Conservation (phyloP, 1,140 invertebrate species). For the Paraescarpia echinospica region DNA sequence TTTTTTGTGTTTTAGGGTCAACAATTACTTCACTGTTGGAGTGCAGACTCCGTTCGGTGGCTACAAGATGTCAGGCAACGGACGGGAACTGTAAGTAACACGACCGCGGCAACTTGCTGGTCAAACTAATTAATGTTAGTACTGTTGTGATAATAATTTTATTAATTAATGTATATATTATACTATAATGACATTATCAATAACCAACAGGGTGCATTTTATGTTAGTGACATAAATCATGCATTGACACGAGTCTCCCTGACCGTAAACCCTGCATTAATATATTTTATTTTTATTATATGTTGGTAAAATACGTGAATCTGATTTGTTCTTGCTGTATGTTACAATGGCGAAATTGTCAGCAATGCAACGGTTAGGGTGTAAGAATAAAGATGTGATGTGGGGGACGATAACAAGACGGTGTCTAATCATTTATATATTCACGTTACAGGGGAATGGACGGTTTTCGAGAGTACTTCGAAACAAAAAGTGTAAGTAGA, state of each 20-base stretch:
- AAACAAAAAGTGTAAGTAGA: background rate
- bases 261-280: too few species aligned
- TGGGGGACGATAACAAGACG: background rate
- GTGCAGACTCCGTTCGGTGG: constrained; percentile 84
- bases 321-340: background rate
- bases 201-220: too few species aligned
- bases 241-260: too few species aligned
- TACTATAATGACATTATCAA: too few species aligned
- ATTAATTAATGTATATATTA: background rate
- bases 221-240: too few species aligned
- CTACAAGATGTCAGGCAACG: constrained; percentile 85
- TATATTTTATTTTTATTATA: background rate
- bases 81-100: constrained; percentile 73
- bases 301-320: background rate
- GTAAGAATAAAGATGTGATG: background rate
- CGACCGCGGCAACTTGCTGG: background rate
- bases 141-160: background rate
- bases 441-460: background rate
- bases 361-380: background rate
- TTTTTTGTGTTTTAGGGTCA: constrained; percentile 66
- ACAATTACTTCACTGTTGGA: constrained; percentile 76
- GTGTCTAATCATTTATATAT: background rate
- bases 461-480: background rate
- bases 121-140: too few species aligned
- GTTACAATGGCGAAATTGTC: background rate